Evolutionary conservation across 2,797 vertebrate species (phyloP).

Genomic region (Falco concolor): DNA sequence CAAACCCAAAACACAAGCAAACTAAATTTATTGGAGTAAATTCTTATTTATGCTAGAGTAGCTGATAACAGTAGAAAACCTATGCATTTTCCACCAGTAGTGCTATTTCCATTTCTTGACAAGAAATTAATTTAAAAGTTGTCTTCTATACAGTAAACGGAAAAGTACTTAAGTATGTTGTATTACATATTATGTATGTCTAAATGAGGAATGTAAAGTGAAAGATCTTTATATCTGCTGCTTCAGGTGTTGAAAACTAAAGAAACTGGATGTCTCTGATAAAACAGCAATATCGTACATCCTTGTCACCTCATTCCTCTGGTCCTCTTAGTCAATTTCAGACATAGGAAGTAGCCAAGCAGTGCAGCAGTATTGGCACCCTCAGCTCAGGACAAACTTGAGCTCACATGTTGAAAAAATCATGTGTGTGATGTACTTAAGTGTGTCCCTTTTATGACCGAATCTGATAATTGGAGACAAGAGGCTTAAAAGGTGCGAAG

Average conservation of each 20-base stretch:
- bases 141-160: background rate
- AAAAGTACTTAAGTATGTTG: background rate
- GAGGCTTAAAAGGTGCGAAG: background rate
- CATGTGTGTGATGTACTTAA: too few species aligned
- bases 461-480: background rate
- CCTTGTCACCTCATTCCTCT: background rate
- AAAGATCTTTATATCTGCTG: background rate
- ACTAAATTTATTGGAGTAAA: background rate
- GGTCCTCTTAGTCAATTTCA: background rate
- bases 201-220: background rate
- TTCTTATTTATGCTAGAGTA: background rate
- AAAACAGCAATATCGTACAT: background rate
- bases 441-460: background rate
- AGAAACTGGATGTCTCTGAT: background rate
- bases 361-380: too few species aligned
- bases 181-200: background rate
- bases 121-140: background rate
- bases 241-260: background rate
- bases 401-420: background rate
- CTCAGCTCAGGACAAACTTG: background rate
- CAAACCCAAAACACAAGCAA: too few species aligned
- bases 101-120: background rate
- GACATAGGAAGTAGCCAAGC: background rate
- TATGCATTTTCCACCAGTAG: background rate
- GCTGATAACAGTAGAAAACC: background rate